Evolutionary conservation across 2,888 invertebrate species (phyloP).

Genomic region (Ennomos fuscantarius): DNA sequence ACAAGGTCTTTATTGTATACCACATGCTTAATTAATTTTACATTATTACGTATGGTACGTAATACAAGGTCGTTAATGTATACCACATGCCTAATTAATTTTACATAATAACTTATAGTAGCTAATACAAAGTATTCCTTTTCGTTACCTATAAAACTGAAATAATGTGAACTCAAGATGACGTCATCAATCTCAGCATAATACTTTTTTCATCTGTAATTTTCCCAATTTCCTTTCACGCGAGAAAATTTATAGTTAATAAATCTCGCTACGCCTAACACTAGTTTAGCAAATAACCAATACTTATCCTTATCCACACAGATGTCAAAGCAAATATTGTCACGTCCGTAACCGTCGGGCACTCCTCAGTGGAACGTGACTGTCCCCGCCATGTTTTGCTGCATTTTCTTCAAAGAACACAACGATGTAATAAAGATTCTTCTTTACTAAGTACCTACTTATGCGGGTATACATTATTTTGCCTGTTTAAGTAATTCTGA

Average conservation of each 20-base stretch:
- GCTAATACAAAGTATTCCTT: too few relatives aligned
- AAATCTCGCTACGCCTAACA: constrained; percentile 31
- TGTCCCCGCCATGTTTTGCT: constrained; percentile 58
- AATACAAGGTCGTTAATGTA: too few relatives aligned
- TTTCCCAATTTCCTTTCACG: constrained; percentile 6
- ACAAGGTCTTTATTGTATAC: too few relatives aligned
- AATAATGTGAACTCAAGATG: too few relatives aligned
- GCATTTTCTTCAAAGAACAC: constrained; percentile 24
- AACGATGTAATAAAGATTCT: constrained; percentile 6
- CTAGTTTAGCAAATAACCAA: constrained; percentile 45
- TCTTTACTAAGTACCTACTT: background rate
- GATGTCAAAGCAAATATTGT: constrained; percentile 70
- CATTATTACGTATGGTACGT: too few relatives aligned
- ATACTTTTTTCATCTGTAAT: background rate
- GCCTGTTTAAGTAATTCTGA: too few relatives aligned
- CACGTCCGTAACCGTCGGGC: constrained; percentile 69
- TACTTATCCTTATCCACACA: constrained; percentile 42
- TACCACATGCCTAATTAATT: too few relatives aligned
- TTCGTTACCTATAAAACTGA: too few relatives aligned
- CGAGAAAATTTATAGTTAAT: constrained; percentile 15
- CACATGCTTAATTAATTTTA: too few relatives aligned
- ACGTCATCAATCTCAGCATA: too few relatives aligned
- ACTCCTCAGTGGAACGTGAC: constrained; percentile 68
- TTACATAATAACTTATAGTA: too few relatives aligned
- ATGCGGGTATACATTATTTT: background rate